These are phyloP conservation scores for Synanthedon tipuliformis DNA, from an alignment of 2,888 invertebrate genomes.

Conservation along the genomic window DNA sequence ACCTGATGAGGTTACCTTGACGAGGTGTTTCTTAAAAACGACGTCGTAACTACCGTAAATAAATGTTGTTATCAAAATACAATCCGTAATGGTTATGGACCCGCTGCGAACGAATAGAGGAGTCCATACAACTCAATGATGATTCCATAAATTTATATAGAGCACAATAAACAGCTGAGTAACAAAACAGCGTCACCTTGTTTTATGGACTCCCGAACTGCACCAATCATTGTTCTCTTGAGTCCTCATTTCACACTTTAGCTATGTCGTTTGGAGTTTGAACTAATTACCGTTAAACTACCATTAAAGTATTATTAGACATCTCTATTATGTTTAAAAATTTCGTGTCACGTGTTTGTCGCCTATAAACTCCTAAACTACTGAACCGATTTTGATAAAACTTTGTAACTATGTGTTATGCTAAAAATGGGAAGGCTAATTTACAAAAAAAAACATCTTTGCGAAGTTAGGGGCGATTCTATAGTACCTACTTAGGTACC, in stretches of 20 bases:
- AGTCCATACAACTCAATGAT: constrained; percentile 67
- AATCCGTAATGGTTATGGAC: constrained; percentile 64
- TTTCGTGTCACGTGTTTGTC: no score
- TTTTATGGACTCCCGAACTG: constrained; percentile 49
- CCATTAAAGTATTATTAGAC: no score
- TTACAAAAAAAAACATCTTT: no score
- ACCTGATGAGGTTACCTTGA: no score
- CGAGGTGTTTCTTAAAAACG: constrained; percentile 11
- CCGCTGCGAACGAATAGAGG: constrained; percentile 48
- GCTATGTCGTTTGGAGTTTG: constrained; percentile 18
- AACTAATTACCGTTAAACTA: constrained; percentile 2
- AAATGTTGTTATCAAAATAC: constrained; percentile 52
- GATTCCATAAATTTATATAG: constrained; percentile 69
- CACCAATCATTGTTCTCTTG: constrained; percentile 40
- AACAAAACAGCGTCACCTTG: constrained; percentile 61
- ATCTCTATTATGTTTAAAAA: no score
- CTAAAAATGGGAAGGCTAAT: no score
- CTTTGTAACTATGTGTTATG: no score
- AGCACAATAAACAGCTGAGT: constrained; percentile 57
- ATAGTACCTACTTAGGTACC: no score
- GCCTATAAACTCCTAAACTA: no score
- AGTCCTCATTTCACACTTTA: no score
- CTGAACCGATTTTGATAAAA: no score
- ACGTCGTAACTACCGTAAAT: constrained; percentile 47
- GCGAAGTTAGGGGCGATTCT: no score